These are phyloP conservation scores for Eupithecia dodoneata DNA, from an alignment of 2,888 invertebrate species.

Conservation along the genomic window DNA sequence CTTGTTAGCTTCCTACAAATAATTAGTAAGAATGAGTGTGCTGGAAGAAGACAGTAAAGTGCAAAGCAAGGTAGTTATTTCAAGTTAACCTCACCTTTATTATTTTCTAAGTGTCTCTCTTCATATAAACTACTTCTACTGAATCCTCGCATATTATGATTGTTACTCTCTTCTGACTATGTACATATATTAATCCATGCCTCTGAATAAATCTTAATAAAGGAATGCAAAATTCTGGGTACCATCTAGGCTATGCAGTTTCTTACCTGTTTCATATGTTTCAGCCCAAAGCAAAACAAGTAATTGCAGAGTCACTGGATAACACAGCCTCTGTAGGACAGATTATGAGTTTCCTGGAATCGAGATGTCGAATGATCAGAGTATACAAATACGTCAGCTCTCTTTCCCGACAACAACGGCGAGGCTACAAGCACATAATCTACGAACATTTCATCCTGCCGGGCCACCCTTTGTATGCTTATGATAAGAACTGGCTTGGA, in stretches of 20 bases:
- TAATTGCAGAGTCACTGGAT: slow-evolving; percentile 28
- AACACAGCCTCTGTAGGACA: slow-evolving; percentile 26
- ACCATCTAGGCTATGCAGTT: not conserved
- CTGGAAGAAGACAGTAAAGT: slow-evolving; percentile 17
- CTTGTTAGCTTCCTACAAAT: not conserved
- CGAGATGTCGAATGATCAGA: slow-evolving; percentile 9
- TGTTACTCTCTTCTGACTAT: not conserved
- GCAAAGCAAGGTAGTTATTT: slow-evolving; percentile 1
- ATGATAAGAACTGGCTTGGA: slow-evolving; percentile 72
- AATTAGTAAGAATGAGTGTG: not conserved
- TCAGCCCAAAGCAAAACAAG: slow-evolving; percentile 8
- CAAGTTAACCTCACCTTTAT: not conserved
- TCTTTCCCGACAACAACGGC: slow-evolving; percentile 20
- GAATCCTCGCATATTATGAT: not conserved
- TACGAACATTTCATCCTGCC: slow-evolving; percentile 24
- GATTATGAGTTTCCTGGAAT: slow-evolving; percentile 23
- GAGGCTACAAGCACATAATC: not conserved
- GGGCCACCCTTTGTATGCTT: slow-evolving; percentile 48
- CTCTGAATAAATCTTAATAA: not conserved
- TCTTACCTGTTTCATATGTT: not conserved
- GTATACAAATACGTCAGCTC: slow-evolving; percentile 20
- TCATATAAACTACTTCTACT: not conserved
- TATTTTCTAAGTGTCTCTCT: not conserved
- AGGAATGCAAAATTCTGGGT: not conserved
- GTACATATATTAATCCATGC: not conserved